Percentiles rank a stretch among this genome's conserved stretches.
These are phyloP conservation scores for Pandemis corylana DNA, from an alignment of 2,888 invertebrate species.

Conservation along the genomic window DNA sequence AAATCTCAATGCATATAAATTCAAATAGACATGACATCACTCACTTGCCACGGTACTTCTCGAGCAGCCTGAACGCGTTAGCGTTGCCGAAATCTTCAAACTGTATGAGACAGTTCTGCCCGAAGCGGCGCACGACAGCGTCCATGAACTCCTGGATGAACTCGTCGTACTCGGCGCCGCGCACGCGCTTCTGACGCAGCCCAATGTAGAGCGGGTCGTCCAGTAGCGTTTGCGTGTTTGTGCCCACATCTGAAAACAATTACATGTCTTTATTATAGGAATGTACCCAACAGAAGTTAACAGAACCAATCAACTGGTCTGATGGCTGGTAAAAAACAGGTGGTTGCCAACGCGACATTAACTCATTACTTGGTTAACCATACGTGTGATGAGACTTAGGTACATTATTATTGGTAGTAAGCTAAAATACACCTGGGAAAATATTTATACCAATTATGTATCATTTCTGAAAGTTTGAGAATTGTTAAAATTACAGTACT, in stretches of 20 bases:
- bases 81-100: constrained; percentile 99
- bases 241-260: constrained; percentile 90
- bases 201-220: constrained; percentile 99
- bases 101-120: constrained; percentile 94
- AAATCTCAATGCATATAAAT: neutral
- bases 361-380: too few relatives aligned
- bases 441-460: too few relatives aligned
- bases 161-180: constrained; percentile 94
- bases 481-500: too few relatives aligned
- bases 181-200: constrained; percentile 92
- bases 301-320: too few relatives aligned
- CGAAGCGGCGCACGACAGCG: constrained; percentile 93
- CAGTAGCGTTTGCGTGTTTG: constrained; percentile 93
- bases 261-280: neutral
- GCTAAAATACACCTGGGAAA: too few relatives aligned
- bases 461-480: too few relatives aligned
- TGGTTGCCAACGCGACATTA: too few relatives aligned
- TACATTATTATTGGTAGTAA: too few relatives aligned
- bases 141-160: constrained; percentile 99
- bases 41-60: constrained; percentile 93
- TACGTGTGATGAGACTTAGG: too few relatives aligned
- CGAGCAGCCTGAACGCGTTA: constrained; percentile 97
- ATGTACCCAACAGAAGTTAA: too few relatives aligned
- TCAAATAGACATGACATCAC: constrained; percentile 46
- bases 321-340: too few relatives aligned